A percentile compares a stretch with the other conserved stretches of the same genome.
phyloP scores from a whole-genome alignment of 2,113 vertebrate genomes.

The Lepisosteus oculatus region DNA sequence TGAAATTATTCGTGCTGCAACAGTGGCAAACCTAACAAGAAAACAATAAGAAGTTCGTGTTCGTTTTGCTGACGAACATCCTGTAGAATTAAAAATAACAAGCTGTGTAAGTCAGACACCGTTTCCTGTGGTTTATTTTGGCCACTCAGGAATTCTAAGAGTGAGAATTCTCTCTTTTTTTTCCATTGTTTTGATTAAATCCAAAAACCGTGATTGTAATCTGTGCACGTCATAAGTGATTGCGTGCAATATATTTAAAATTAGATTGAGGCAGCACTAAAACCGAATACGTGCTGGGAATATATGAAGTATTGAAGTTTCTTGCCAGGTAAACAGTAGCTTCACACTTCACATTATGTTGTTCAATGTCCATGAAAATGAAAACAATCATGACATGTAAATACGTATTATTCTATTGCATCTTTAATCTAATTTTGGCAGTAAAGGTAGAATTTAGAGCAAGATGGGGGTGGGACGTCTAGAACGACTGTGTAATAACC shows the following conservation, averaged over 20 bases:
- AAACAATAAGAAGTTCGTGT: not conserved
- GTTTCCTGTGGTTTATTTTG: too few species aligned
- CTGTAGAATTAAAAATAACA: not conserved
- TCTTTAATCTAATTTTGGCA: too few species aligned
- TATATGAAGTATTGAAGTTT: not conserved
- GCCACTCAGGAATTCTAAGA: not conserved
- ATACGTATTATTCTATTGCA: too few species aligned
- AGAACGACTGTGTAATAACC: too few species aligned
- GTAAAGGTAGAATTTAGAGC: too few species aligned
- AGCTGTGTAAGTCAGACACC: not conserved
- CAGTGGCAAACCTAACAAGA: not conserved
- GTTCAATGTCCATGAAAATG: too few species aligned
- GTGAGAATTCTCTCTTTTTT: not conserved
- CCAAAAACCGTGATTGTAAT: slow-evolving; percentile 11
- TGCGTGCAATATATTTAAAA: slow-evolving; percentile 17
- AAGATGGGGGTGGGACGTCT: too few species aligned
- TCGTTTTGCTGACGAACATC: not conserved
- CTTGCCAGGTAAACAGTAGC: slow-evolving; percentile 14
- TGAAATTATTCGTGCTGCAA: too few species aligned
- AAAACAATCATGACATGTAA: too few species aligned
- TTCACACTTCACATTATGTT: too few species aligned
- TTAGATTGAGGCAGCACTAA: slow-evolving; percentile 16
- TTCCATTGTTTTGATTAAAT: not conserved
- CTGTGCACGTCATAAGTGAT: slow-evolving; percentile 26
- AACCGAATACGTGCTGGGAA: not conserved